Evolutionary conservation across 92 coral and sea anemone genomes (phyloP).

Genomic region (Scolanthus callimorphus): DNA sequence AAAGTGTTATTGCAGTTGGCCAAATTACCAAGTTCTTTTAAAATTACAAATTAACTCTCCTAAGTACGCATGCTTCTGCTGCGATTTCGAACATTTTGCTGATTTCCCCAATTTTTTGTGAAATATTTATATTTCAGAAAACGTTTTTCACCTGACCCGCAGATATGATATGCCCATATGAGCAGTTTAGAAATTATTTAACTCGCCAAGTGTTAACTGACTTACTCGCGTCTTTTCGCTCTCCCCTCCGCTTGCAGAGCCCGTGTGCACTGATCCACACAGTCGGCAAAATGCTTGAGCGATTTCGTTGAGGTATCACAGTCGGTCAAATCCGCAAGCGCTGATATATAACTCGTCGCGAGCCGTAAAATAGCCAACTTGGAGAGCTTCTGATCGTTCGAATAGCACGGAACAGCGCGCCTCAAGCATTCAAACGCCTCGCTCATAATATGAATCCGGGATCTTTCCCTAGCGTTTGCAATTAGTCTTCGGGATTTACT

Average conservation of each 20-base stretch:
- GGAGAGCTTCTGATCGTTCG: conserved; percentile 90
- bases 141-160: too few relatives aligned
- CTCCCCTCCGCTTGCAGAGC: conserved; percentile 95
- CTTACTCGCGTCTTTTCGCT: conserved; percentile 80
- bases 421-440: conserved; percentile 93
- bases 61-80: too few relatives aligned
- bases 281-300: conserved; percentile 87
- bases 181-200: too few relatives aligned
- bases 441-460: conserved; percentile 92
- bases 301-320: conserved; percentile 83
- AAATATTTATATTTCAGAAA: too few relatives aligned
- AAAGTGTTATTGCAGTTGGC: too few relatives aligned
- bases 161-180: too few relatives aligned
- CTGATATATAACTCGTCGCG: conserved; percentile 94
- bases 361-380: conserved; percentile 87
- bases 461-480: conserved; percentile 93
- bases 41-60: too few relatives aligned
- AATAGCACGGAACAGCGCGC: conserved; percentile 91
- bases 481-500: conserved; percentile 84
- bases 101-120: too few relatives aligned
- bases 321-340: conserved; percentile 74
- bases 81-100: too few relatives aligned
- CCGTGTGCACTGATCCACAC: conserved; percentile 87
- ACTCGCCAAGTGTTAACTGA: not conserved
- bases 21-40: too few relatives aligned